A percentile compares a stretch with the other conserved stretches of the same genome.
Evolutionary conservation across 2,113 vertebrate species (phyloP).

Genomic region (Tragelaphus buxtoni): DNA sequence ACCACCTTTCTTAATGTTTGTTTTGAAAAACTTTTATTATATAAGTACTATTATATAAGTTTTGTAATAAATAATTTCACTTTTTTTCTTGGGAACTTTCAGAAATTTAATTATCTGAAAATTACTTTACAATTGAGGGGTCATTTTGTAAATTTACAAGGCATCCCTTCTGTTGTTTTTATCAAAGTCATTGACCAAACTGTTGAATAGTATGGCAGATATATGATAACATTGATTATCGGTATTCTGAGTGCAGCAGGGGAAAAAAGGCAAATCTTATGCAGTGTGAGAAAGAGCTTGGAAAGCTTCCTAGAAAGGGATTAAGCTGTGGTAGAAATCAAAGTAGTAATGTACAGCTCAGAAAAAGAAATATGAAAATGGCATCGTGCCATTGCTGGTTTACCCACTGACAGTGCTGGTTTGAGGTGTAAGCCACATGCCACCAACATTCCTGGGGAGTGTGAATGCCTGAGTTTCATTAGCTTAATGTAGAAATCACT

Average conservation of each 20-base stretch:
- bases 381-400: background rate
- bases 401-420: background rate
- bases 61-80: background rate
- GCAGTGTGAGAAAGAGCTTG: background rate
- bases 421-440: constrained; percentile 19
- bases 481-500: background rate
- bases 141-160: background rate
- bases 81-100: background rate
- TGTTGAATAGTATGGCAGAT: background rate
- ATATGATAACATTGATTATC: background rate
- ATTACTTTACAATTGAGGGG: background rate
- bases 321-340: background rate
- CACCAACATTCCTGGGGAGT: background rate
- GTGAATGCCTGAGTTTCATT: background rate
- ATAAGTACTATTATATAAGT: background rate
- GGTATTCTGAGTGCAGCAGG: background rate
- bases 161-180: background rate
- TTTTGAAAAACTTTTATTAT: background rate
- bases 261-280: background rate
- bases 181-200: background rate
- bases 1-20: background rate
- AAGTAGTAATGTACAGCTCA: background rate
- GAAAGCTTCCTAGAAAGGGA: constrained; percentile 6
- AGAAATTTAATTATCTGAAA: background rate
- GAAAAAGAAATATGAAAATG: background rate